These are phyloP conservation scores for Paelopatides confundens DNA, from an alignment of 53 echinoderm and acorn worm genomes.

Conservation along the genomic window DNA sequence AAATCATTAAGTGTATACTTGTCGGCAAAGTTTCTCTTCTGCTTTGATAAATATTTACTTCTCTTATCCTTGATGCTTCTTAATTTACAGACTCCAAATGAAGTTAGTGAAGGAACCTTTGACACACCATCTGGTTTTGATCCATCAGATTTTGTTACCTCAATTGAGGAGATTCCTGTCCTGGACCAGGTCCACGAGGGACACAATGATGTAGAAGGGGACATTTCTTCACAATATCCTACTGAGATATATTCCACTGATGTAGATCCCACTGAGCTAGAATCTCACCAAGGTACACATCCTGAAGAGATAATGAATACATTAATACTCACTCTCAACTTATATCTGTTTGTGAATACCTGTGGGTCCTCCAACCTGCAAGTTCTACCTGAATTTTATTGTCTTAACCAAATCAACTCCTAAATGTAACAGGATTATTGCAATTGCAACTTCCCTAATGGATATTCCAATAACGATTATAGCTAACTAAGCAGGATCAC, in stretches of 20 bases:
- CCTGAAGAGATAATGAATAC: too few relatives aligned
- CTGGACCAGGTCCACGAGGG: not conserved
- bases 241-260: not conserved
- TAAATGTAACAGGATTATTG: too few relatives aligned
- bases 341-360: too few relatives aligned
- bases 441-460: too few relatives aligned
- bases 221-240: not conserved
- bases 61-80: not conserved
- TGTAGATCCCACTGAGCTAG: not conserved
- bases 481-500: too few relatives aligned
- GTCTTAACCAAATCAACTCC: too few relatives aligned
- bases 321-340: too few relatives aligned
- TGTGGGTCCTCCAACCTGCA: too few relatives aligned
- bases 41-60: not conserved
- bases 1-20: too few relatives aligned
- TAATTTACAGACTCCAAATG: not conserved
- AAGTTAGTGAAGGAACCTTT: not conserved
- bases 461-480: too few relatives aligned
- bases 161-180: not conserved
- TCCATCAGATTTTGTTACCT: constrained; percentile 9
- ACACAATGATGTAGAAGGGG: not conserved
- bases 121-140: not conserved
- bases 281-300: not conserved
- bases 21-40: too few relatives aligned
- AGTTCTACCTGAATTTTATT: too few relatives aligned